A percentile compares a stretch with the other conserved stretches of the same genome.
phyloP scores from a whole-genome alignment of 1,140 invertebrate species.

The Dufourea novaeangliae region DNA sequence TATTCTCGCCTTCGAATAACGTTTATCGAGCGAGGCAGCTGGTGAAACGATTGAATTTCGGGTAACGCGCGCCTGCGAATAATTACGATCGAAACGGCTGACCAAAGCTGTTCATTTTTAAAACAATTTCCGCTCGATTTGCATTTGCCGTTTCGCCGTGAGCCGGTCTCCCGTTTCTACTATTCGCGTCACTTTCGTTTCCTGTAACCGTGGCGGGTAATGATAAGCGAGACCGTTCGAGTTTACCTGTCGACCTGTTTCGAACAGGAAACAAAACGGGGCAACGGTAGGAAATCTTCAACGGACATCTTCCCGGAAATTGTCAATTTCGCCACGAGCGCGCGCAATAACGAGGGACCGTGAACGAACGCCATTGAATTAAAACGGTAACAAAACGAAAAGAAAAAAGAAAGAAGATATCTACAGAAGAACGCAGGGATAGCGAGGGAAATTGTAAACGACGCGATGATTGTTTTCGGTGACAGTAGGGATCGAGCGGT shows the following conservation, averaged over 20 bases:
- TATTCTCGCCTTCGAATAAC: too few relatives aligned
- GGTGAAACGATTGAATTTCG: too few relatives aligned
- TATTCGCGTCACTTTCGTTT: neutral
- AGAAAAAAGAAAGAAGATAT: neutral
- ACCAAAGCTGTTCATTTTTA: neutral
- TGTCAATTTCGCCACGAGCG: neutral
- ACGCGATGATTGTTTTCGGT: slow-evolving; percentile 6
- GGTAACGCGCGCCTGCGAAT: neutral
- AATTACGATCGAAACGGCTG: neutral
- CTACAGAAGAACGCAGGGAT: too few relatives aligned
- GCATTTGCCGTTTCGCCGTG: neutral
- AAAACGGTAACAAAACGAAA: neutral
- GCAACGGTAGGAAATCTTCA: neutral
- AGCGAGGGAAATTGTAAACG: neutral
- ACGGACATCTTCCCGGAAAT: slow-evolving; percentile 9
- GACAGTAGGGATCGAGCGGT: neutral
- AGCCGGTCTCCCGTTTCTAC: neutral
- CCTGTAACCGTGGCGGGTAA: neutral
- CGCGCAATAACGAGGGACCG: neutral
- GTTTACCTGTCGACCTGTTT: too few relatives aligned
- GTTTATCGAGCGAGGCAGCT: too few relatives aligned
- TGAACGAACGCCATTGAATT: slow-evolving; percentile 17
- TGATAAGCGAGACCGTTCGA: neutral
- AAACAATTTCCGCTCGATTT: neutral
- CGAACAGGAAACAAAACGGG: neutral